Evolutionary conservation across 2,797 vertebrate species (phyloP).

Genomic region (Sandelia bainsii): DNA sequence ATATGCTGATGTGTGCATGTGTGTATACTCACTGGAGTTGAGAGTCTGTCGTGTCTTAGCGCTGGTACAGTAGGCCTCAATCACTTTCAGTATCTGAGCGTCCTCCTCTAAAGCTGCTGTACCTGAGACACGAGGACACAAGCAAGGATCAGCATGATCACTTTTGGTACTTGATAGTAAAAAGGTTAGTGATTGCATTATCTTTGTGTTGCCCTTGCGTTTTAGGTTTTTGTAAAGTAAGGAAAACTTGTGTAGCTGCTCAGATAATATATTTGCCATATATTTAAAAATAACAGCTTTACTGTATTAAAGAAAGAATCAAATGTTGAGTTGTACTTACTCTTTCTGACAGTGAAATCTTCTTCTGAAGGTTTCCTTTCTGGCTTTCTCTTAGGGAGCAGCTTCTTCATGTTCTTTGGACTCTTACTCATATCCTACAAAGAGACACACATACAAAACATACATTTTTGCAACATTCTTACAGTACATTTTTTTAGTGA

Average conservation of each 20-base stretch:
- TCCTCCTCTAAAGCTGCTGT: slow-evolving; percentile 97
- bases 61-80: slow-evolving; percentile 98
- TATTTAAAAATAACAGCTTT: too few species aligned
- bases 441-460: neutral
- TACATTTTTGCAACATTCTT: too few species aligned
- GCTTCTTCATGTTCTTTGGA: slow-evolving; percentile 98
- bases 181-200: too few species aligned
- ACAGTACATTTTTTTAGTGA: too few species aligned
- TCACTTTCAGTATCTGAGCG: slow-evolving; percentile 97
- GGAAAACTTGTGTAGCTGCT: neutral
- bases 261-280: too few species aligned
- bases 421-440: slow-evolving; percentile 95
- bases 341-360: slow-evolving; percentile 94
- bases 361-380: slow-evolving; percentile 97
- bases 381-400: slow-evolving; percentile 95
- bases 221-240: neutral
- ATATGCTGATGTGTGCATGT: neutral
- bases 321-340: slow-evolving; percentile 73
- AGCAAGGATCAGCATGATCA: too few species aligned
- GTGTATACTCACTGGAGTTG: slow-evolving; percentile 93
- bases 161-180: neutral
- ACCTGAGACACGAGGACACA: slow-evolving; percentile 80
- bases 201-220: neutral
- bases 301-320: too few species aligned
- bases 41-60: slow-evolving; percentile 97